A percentile compares a stretch with the other conserved stretches of the same genome.
phyloP scores from a whole-genome alignment of 2,888 invertebrate species.

The Epirrhoe alternata region DNA sequence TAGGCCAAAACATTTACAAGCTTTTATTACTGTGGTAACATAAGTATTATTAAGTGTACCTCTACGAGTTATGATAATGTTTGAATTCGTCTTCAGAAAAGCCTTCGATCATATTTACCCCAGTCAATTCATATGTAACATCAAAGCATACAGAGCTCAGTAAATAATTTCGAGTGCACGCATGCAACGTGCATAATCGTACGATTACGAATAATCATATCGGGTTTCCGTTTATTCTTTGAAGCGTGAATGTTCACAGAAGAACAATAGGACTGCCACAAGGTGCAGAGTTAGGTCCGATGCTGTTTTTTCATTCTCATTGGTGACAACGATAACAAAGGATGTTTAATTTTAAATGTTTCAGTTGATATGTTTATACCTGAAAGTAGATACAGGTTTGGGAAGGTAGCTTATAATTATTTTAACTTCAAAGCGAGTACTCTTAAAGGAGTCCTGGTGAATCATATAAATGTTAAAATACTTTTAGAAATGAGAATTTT shows the following conservation, averaged over 20 bases:
- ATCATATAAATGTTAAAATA: no score
- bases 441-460: no score
- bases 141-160: slow-evolving; percentile 26
- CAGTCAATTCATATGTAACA: slow-evolving; percentile 14
- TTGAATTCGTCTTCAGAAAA: slow-evolving; percentile 13
- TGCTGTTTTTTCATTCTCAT: slow-evolving; percentile 35
- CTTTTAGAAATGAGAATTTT: no score
- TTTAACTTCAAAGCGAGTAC: no score
- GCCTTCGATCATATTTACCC: slow-evolving; percentile 19
- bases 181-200: slow-evolving; percentile 42
- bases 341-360: neutral
- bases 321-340: slow-evolving; percentile 2
- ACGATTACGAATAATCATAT: slow-evolving; percentile 46
- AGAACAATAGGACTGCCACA: slow-evolving; percentile 42
- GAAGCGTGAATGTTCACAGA: slow-evolving; percentile 48
- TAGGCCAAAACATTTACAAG: no score
- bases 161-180: slow-evolving; percentile 42
- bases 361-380: neutral
- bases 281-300: slow-evolving; percentile 41
- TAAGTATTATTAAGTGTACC: no score
- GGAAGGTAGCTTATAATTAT: no score
- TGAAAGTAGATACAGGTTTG: no score
- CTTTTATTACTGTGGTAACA: no score
- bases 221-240: slow-evolving; percentile 48
- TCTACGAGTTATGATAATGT: neutral